These are phyloP conservation scores for Bombus terrestris DNA, from an alignment of 1,140 invertebrate species.

Conservation along the genomic window DNA sequence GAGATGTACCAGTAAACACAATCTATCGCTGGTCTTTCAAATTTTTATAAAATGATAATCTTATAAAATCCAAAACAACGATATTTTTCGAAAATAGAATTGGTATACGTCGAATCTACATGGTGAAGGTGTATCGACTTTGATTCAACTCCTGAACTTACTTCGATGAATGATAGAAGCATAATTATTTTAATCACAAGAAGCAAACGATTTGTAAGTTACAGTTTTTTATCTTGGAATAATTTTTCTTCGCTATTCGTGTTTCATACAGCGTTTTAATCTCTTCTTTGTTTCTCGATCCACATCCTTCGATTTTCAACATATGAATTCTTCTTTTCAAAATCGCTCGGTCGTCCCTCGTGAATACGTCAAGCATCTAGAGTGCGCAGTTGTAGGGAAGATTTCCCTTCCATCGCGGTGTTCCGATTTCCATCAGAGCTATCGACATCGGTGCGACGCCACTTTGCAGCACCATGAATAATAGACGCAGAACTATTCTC, in stretches of 20 bases:
- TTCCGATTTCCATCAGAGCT: constrained; percentile 33
- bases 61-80: no score
- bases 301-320: neutral
- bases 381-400: neutral
- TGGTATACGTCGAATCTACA: no score
- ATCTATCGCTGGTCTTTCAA: no score
- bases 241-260: neutral
- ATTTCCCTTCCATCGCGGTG: constrained; percentile 1
- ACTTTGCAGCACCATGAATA: constrained; percentile 14
- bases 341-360: neutral
- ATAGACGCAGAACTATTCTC: constrained; percentile 23
- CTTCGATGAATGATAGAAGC: neutral
- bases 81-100: no score
- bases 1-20: no score
- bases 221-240: neutral
- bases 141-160: neutral
- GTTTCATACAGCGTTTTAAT: neutral
- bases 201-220: neutral
- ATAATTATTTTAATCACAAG: neutral
- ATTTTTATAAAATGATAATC: no score
- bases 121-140: no score
- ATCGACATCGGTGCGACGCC: neutral
- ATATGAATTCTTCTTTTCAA: neutral
- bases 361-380: neutral
- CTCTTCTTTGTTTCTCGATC: neutral